A percentile compares a stretch with the other conserved stretches of the same genome.
Conservation (phyloP, 2,113 vertebrate genomes). For the Lophura nycthemera region DNA sequence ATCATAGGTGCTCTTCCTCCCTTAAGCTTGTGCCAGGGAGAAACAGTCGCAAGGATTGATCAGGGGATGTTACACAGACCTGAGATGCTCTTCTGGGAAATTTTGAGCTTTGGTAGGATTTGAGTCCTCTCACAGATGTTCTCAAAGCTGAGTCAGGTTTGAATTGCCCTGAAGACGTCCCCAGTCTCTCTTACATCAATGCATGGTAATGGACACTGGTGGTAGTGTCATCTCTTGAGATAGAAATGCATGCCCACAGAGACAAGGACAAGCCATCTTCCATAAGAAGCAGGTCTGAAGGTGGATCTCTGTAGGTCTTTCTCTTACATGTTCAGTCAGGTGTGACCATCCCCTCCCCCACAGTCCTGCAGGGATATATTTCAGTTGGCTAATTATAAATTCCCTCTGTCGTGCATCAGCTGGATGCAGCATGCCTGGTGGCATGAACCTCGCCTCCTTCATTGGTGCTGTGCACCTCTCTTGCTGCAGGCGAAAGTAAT, state of each 20-base stretch:
- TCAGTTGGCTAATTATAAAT: slow-evolving; percentile 71
- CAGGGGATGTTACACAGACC: neutral
- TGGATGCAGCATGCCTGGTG: slow-evolving; percentile 61
- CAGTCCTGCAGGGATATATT: slow-evolving; percentile 53
- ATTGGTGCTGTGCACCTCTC: slow-evolving; percentile 58
- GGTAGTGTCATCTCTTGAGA: slow-evolving; percentile 26
- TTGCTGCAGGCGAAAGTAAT: slow-evolving; percentile 78
- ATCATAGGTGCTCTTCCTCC: neutral
- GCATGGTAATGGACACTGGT: neutral
- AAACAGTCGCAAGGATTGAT: neutral
- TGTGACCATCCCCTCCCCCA: neutral
- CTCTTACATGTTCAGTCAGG: neutral
- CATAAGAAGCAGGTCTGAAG: slow-evolving; percentile 27
- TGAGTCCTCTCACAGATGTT: neutral
- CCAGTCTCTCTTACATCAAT: neutral
- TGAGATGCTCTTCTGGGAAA: neutral
- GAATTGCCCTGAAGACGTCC: neutral
- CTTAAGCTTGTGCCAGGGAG: neutral
- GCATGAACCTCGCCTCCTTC: slow-evolving; percentile 51
- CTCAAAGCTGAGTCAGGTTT: neutral
- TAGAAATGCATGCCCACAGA: neutral
- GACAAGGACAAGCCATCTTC: slow-evolving; percentile 8
- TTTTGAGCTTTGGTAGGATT: neutral
- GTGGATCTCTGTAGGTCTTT: slow-evolving; percentile 30
- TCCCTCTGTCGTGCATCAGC: slow-evolving; percentile 55